Percentiles rank a stretch among this genome's conserved stretches.
phyloP scores from a whole-genome alignment of 2,113 vertebrate species.

The Salvator merianae region DNA sequence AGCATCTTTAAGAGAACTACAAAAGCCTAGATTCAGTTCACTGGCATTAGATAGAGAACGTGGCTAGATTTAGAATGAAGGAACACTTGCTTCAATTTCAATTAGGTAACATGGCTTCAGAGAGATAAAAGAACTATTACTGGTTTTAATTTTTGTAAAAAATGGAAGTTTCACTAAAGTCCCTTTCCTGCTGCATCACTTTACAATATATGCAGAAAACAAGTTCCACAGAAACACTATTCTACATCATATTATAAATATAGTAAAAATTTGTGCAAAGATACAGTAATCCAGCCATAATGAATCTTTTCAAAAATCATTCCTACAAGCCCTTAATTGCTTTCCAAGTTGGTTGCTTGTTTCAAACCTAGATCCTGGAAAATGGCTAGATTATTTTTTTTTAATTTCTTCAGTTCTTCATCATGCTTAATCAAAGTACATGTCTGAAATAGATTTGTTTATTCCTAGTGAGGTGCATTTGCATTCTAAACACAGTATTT shows the following conservation, averaged over 20 bases:
- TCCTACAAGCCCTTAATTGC: not conserved
- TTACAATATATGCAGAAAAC: slow-evolving; percentile 15
- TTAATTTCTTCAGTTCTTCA: not conserved
- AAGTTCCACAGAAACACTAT: not conserved
- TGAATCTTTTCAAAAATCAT: too few species aligned
- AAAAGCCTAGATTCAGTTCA: slow-evolving; percentile 24
- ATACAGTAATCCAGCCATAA: not conserved
- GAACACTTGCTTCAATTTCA: not conserved
- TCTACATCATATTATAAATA: not conserved
- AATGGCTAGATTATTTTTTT: not conserved
- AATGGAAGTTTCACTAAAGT: not conserved
- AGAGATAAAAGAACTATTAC: not conserved
- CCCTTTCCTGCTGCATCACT: not conserved
- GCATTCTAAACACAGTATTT: not conserved
- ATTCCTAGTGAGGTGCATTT: not conserved
- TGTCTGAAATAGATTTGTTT: not conserved
- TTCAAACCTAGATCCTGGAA: not conserved
- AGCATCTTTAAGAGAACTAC: slow-evolving; percentile 16
- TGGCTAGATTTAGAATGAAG: not conserved
- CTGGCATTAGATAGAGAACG: not conserved
- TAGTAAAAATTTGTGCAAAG: not conserved
- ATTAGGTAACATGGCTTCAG: not conserved
- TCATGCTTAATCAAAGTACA: not conserved
- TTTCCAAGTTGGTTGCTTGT: not conserved
- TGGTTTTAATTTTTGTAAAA: not conserved